Conservation (phyloP, 2,888 invertebrate genomes). For the Merodon equestris region DNA sequence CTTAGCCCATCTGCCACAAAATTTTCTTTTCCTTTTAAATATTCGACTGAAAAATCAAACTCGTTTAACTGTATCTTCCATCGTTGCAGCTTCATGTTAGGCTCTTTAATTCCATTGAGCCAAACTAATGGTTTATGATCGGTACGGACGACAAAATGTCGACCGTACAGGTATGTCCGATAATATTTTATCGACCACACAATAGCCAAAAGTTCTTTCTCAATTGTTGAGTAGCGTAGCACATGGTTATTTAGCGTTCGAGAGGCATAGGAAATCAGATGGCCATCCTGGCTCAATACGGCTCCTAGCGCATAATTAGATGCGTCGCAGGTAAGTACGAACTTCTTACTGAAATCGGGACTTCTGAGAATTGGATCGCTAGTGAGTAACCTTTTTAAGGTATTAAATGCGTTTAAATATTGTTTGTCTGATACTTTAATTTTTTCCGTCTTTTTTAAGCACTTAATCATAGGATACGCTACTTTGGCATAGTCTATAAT, state of each 20-base stretch:
- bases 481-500: not conserved
- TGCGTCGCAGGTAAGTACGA: conserved; percentile 42
- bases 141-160: conserved; percentile 75
- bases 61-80: conserved; percentile 74
- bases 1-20: conserved; percentile 9
- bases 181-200: too few relatives aligned
- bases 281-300: too few relatives aligned
- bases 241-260: too few relatives aligned
- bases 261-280: too few relatives aligned
- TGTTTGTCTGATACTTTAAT: too few relatives aligned
- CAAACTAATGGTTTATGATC: conserved; percentile 76
- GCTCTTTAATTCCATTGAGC: conserved; percentile 75
- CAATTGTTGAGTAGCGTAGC: too few relatives aligned
- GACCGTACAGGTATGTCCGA: too few relatives aligned
- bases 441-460: conserved; percentile 47
- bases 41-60: conserved; percentile 71
- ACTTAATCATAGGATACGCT: too few relatives aligned
- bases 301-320: too few relatives aligned
- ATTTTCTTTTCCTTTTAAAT: conserved; percentile 7
- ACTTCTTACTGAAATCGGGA: conserved; percentile 70
- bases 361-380: conserved; percentile 69
- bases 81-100: conserved; percentile 74
- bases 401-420: conserved; percentile 39
- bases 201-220: too few relatives aligned
- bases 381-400: conserved; percentile 46